phyloP scores from a whole-genome alignment of 2,113 vertebrate genomes.

The Mesoclemmys tuberculata region DNA sequence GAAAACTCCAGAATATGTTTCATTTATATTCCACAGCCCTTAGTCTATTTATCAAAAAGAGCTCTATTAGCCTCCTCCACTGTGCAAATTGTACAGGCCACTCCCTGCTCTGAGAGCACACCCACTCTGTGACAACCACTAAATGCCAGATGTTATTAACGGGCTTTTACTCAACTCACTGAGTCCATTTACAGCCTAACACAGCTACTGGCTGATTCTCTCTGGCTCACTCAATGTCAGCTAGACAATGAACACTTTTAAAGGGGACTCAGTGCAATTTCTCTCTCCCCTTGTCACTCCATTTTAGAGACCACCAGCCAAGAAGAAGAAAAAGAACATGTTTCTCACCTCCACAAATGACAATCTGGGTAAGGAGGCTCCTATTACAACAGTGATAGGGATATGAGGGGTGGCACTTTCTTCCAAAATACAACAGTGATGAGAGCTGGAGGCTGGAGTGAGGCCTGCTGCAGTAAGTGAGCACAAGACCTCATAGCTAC shows the following conservation, averaged over 20 bases:
- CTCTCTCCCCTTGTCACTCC: neutral
- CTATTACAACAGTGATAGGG: neutral
- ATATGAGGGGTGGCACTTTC: neutral
- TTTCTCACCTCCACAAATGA: accelerated
- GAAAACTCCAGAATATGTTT: accelerated
- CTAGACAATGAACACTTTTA: neutral
- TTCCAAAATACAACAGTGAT: neutral
- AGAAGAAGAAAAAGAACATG: accelerated
- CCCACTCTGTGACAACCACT: neutral
- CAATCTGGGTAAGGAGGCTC: neutral
- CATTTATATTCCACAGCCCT: neutral
- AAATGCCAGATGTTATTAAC: neutral
- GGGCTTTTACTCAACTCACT: neutral
- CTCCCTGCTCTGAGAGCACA: neutral
- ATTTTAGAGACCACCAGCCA: neutral
- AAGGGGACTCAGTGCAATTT: neutral
- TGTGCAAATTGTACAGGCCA: neutral
- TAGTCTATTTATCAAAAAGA: neutral
- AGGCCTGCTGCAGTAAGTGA: neutral
- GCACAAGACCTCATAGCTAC: neutral
- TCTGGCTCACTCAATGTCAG: neutral
- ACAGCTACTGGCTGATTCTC: neutral
- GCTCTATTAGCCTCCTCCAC: neutral
- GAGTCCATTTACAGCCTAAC: neutral
- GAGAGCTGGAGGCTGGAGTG: neutral